Percentiles rank a stretch among this genome's conserved stretches.
These are phyloP conservation scores for Heliocidaris tuberculata DNA, from an alignment of 35 echinoderm and acorn worm species.

Conservation along the genomic window DNA sequence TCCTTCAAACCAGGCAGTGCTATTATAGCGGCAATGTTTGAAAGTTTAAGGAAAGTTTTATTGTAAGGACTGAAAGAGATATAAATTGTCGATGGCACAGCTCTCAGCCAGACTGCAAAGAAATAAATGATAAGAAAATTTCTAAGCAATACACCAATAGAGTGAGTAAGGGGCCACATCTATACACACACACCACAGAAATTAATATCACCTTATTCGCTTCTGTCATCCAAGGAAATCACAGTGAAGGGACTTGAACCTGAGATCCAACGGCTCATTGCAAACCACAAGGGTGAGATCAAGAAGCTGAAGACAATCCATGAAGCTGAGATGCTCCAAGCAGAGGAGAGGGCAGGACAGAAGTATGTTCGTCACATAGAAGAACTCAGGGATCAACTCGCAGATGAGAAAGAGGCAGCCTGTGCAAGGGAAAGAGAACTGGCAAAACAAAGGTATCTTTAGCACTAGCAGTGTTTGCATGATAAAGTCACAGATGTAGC, in stretches of 20 bases:
- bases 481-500: no score
- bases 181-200: no score
- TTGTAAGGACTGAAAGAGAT: no score
- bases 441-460: constrained; percentile 78
- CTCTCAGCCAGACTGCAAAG: no score
- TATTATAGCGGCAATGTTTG: no score
- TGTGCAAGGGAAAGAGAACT: constrained; percentile 91
- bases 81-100: no score
- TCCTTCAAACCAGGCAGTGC: no score
- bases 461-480: background rate
- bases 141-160: no score
- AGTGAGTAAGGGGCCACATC: no score
- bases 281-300: constrained; percentile 91
- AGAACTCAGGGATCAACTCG: constrained; percentile 92
- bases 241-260: constrained; percentile 97
- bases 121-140: no score
- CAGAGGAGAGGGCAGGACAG: constrained; percentile 93
- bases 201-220: background rate
- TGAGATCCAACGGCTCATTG: constrained; percentile 93
- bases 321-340: constrained; percentile 92
- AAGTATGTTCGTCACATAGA: constrained; percentile 94
- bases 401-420: constrained; percentile 88
- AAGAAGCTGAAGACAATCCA: constrained; percentile 98
- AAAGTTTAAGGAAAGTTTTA: no score
- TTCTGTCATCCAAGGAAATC: constrained; percentile 69